Base-by-base conservation (phyloP, 1,140 invertebrate genomes). In the Camponotus floridanus region DNA sequence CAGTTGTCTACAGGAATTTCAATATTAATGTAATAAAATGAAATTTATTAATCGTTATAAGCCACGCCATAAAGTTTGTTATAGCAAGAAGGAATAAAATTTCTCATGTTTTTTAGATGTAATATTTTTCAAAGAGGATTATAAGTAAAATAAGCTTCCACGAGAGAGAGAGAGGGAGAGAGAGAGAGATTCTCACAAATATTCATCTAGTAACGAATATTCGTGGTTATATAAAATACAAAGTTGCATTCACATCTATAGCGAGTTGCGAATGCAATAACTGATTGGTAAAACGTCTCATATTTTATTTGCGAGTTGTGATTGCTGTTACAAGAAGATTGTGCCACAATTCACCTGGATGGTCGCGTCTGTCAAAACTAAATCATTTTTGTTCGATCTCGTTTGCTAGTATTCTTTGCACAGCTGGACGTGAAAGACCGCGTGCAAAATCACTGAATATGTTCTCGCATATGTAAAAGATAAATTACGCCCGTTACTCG, bases 241-340 rank as follows among this genome's bases (percentile, higher is more conserved):
- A 80, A 80, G n/a, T 68, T 68, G n/a, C 39, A n/a, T 55, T 45
- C n/a, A n/a, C 9, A 39, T 48, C 26, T 48, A 51, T 51, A 57
- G 26, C 55, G 31, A 57, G 45, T 48, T 31, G 21, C 26, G 48
- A 26, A 8, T 18, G 68, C 55, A 26, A 31, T 21, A 88, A 71
- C 31, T 42, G 68, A 31, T 65, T 61, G 55, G 39, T 55, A 91
- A 93, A 90, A 91, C 86, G 48, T 73, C 83, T 86, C 91, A 88
- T 92, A 92, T 92, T 92, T 93, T 91, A 93, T 92, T 51, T 86
- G 85, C 89, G 92, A 91, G 89, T 93, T 93, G 92, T 90, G 92
- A 92, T 92, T 90, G 88, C 86, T 79, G 85, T 7, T 61, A 73
- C 89, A 86, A 91, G 91, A 91, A 89, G 91, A 89, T 85, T 88